phyloP scores from a whole-genome alignment of 2,797 vertebrate species.

The Pseudochirops cupreus region DNA sequence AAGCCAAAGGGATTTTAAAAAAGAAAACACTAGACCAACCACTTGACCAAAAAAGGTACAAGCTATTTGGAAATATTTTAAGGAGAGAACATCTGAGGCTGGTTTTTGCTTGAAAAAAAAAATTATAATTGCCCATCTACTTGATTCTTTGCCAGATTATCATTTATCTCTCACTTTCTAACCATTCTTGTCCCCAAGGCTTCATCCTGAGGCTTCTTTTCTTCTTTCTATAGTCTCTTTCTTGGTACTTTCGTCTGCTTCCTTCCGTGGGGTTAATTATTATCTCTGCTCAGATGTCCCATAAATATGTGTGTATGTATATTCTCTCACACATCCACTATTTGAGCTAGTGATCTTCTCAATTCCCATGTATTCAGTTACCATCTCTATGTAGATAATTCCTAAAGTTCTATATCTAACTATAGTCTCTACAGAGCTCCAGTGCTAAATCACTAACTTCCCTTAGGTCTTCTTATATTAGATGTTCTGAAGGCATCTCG shows the following conservation, averaged over 20 bases:
- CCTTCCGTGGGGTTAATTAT: background rate
- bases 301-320: too few species aligned
- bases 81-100: background rate
- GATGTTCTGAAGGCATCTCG: background rate
- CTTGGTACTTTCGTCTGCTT: background rate
- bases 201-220: background rate
- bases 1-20: background rate
- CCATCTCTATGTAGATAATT: background rate
- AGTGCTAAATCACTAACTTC: background rate
- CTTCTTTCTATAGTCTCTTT: background rate
- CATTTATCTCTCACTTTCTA: background rate
- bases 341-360: background rate
- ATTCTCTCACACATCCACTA: background rate
- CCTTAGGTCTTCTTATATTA: background rate
- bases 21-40: background rate
- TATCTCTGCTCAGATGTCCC: background rate
- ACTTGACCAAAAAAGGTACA: background rate
- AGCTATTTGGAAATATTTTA: background rate
- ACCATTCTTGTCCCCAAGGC: background rate
- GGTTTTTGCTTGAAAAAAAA: background rate
- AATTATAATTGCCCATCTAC: background rate
- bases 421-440: background rate
- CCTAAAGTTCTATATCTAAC: background rate
- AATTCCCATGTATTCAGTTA: background rate
- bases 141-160: background rate